A percentile compares a stretch with the other conserved stretches of the same genome.
Conservation (phyloP, 2,888 invertebrate genomes). For the Drosophila kanekoi region DNA sequence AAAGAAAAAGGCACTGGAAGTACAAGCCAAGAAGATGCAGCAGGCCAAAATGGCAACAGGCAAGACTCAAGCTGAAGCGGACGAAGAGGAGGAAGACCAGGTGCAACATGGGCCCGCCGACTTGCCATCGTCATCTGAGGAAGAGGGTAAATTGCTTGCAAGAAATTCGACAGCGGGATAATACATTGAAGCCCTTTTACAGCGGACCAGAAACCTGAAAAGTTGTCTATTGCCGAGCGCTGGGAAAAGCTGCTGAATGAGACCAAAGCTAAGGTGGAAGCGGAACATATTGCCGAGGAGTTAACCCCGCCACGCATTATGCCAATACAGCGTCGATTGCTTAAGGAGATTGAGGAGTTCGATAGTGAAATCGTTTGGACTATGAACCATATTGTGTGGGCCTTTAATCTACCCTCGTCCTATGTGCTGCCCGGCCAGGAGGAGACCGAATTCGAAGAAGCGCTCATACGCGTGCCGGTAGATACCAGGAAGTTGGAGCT, state of each 20-base stretch:
- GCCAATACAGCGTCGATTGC: constrained; percentile 77
- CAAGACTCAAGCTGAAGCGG: constrained; percentile 30
- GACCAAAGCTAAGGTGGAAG: constrained; percentile 86
- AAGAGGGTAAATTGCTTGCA: constrained; percentile 55
- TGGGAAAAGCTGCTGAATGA: constrained; percentile 86
- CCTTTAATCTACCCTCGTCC: constrained; percentile 84
- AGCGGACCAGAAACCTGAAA: constrained; percentile 73
- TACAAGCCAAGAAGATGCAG: constrained; percentile 59
- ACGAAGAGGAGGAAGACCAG: constrained; percentile 52
- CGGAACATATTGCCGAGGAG: constrained; percentile 71
- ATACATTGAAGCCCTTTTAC: not conserved
- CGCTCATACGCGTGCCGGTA: constrained; percentile 81
- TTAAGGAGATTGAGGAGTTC: constrained; percentile 86
- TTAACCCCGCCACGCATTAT: constrained; percentile 70
- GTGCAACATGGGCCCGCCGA: constrained; percentile 17
- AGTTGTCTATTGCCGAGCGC: constrained; percentile 86
- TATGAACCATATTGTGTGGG: constrained; percentile 82
- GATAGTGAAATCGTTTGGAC: constrained; percentile 86
- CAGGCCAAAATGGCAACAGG: constrained; percentile 48
- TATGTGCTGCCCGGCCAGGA: constrained; percentile 84
- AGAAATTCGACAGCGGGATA: not conserved
- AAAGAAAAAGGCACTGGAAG: constrained; percentile 61
- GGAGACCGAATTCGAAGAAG: constrained; percentile 83
- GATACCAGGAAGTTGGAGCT: constrained; percentile 80
- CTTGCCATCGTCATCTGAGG: constrained; percentile 67